Evolutionary conservation across 2,888 invertebrate genomes (phyloP).

Genomic region (Morpho achilles): DNA sequence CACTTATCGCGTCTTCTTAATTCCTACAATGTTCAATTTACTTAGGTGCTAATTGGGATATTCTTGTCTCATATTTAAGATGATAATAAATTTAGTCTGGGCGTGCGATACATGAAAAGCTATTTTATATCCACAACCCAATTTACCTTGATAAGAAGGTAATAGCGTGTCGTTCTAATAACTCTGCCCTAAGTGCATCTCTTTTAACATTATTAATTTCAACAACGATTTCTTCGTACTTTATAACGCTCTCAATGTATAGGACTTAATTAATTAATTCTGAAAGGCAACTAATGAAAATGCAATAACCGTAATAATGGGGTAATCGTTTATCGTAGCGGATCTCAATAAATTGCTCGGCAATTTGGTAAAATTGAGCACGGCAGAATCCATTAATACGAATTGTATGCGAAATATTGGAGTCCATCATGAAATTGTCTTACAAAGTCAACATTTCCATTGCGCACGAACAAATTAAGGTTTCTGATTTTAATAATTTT

Average conservation of each 20-base stretch:
- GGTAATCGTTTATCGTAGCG: slow-evolving; percentile 22
- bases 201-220: slow-evolving; percentile 27
- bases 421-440: slow-evolving; percentile 9
- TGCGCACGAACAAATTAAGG: not conserved
- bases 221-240: slow-evolving; percentile 19
- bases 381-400: slow-evolving; percentile 22
- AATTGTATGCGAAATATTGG: slow-evolving; percentile 20
- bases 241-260: slow-evolving; percentile 22
- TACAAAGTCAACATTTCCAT: slow-evolving; percentile 5
- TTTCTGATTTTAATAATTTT: not conserved
- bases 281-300: slow-evolving; percentile 20
- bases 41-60: too few species aligned
- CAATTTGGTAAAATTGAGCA: slow-evolving; percentile 25
- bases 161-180: slow-evolving; percentile 1
- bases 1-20: too few species aligned
- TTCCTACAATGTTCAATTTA: too few species aligned
- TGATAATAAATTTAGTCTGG: too few species aligned
- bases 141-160: slow-evolving; percentile 12
- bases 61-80: too few species aligned
- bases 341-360: slow-evolving; percentile 23
- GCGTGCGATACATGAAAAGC: not conserved
- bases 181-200: not conserved
- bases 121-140: slow-evolving; percentile 22
- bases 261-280: slow-evolving; percentile 29
- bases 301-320: slow-evolving; percentile 24